These are phyloP conservation scores for Syrphus vitripennis DNA, from an alignment of 2,888 invertebrate genomes.

Conservation along the genomic window DNA sequence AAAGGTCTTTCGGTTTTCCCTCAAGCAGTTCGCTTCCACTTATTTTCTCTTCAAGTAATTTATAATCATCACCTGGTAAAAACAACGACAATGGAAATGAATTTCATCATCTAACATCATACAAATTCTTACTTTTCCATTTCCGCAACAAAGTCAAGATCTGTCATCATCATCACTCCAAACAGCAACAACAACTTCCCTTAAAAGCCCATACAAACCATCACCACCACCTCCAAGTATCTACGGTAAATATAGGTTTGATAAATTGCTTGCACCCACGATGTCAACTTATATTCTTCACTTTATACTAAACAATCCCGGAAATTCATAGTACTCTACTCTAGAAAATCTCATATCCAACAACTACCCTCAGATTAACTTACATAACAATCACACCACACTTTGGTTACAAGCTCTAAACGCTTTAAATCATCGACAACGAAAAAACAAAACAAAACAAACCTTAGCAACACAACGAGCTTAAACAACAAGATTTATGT, in stretches of 20 bases:
- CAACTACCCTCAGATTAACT: conserved; percentile 25
- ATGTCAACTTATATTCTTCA: neutral
- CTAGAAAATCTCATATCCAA: conserved; percentile 2
- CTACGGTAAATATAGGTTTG: neutral
- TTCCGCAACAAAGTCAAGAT: neutral
- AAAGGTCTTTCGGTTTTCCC: too few species aligned
- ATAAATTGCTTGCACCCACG: conserved; percentile 29
- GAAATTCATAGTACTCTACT: conserved; percentile 13
- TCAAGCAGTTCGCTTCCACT: neutral
- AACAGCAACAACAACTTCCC: neutral
- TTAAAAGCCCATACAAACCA: neutral
- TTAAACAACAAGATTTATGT: conserved; percentile 56
- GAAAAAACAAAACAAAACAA: neutral
- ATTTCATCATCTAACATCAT: neutral
- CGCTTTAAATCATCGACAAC: conserved; percentile 19
- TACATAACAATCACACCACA: neutral
- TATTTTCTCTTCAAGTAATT: neutral
- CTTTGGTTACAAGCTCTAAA: conserved; percentile 12
- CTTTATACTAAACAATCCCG: conserved; percentile 18
- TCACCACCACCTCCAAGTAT: too few species aligned
- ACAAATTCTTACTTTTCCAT: neutral
- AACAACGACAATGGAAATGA: neutral
- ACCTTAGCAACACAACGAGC: neutral
- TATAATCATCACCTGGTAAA: neutral
- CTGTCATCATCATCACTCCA: conserved; percentile 18